phyloP scores from a whole-genome alignment of 2,888 invertebrate genomes.

The Napeogenes sylphis region DNA sequence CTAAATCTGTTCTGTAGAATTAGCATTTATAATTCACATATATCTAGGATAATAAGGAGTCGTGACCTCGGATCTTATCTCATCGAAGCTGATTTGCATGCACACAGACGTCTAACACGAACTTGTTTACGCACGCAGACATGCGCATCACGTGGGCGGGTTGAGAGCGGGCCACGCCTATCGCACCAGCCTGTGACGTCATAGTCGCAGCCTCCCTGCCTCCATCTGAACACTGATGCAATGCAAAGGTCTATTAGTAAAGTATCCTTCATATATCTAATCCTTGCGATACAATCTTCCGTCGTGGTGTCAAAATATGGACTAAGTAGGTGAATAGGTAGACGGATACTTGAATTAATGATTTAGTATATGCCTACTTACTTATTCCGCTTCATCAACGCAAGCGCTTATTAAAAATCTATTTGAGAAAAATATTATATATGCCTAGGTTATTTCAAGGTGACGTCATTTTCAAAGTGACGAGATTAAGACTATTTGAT shows the following conservation, averaged over 20 bases:
- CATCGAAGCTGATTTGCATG: conserved; percentile 40
- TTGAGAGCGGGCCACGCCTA: conserved; percentile 40
- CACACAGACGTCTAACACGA: conserved; percentile 6
- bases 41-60: neutral
- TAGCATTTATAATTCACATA: too few species aligned
- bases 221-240: neutral
- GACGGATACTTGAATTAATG: too few species aligned
- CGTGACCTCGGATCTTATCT: conserved; percentile 28
- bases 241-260: conserved; percentile 4
- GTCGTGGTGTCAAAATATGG: neutral
- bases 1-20: too few species aligned
- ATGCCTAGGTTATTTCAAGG: too few species aligned
- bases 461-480: too few species aligned
- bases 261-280: conserved; percentile 4
- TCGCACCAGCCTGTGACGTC: conserved; percentile 31
- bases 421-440: too few species aligned
- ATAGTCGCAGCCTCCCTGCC: conserved; percentile 30
- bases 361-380: too few species aligned
- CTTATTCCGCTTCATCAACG: too few species aligned
- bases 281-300: neutral
- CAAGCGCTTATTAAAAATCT: too few species aligned
- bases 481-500: too few species aligned
- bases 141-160: conserved; percentile 11
- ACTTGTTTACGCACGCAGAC: conserved; percentile 2
- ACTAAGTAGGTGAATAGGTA: too few species aligned